phyloP scores from a whole-genome alignment of 2,888 invertebrate genomes.

The Microctonus hyperodae region DNA sequence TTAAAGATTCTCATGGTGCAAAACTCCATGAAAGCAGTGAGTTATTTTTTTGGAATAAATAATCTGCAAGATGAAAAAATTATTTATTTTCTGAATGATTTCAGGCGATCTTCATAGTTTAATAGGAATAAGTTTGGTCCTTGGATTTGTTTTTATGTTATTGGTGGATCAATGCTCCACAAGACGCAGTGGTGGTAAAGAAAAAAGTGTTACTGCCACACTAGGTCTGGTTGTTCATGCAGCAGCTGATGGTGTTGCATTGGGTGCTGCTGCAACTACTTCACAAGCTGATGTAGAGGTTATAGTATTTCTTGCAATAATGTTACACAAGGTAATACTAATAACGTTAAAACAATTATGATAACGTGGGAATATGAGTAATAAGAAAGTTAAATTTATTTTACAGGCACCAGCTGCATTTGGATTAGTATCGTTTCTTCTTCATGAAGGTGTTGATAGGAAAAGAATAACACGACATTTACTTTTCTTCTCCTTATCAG shows the following conservation, averaged over 20 bases:
- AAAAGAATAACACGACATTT: constrained; percentile 88
- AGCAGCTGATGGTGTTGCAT: constrained; percentile 97
- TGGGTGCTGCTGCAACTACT: constrained; percentile 98
- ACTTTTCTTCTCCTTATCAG: constrained; percentile 89
- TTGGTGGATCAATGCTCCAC: constrained; percentile 86
- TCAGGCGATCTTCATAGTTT: constrained; percentile 74
- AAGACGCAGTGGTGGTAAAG: constrained; percentile 69
- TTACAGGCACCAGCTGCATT: constrained; percentile 94
- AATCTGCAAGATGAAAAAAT: not conserved
- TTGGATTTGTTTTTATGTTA: constrained; percentile 98
- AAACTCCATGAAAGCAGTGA: constrained; percentile 30
- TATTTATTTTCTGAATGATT: not conserved
- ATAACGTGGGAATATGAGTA: not conserved
- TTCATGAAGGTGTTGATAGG: constrained; percentile 94
- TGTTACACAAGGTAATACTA: constrained; percentile 88
- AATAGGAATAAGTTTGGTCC: constrained; percentile 91
- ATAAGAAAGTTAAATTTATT: constrained; percentile 12
- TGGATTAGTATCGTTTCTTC: constrained; percentile 95
- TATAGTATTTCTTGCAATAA: constrained; percentile 97
- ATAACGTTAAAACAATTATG: no score
- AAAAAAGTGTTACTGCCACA: constrained; percentile 90
- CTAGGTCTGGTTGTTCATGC: constrained; percentile 98
- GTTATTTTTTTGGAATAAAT: not conserved
- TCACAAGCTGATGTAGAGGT: constrained; percentile 96
- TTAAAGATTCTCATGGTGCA: constrained; percentile 16